A percentile compares a stretch with the other conserved stretches of the same genome.
phyloP scores from a whole-genome alignment of 2,113 vertebrate species.

The Corydoras sp. region DNA sequence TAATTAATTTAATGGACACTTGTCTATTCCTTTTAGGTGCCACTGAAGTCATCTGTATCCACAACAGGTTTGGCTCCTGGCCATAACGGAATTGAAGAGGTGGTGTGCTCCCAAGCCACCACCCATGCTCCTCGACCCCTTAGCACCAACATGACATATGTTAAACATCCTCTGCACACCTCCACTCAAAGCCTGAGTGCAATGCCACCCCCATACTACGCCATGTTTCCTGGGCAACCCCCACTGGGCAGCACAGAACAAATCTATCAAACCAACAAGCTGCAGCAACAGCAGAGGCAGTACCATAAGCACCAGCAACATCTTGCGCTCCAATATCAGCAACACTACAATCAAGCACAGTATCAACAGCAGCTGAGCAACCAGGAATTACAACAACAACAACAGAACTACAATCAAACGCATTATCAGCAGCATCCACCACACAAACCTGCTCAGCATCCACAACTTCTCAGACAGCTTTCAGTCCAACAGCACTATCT shows the following conservation, averaged over 20 bases:
- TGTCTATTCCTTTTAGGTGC: conserved; percentile 48
- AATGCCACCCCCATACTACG: conserved; percentile 63
- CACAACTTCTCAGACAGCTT: conserved; percentile 7
- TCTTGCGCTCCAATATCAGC: conserved; percentile 40
- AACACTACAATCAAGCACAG: conserved; percentile 3
- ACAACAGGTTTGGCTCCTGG: conserved; percentile 26
- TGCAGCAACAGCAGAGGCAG: conserved; percentile 38
- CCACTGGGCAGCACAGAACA: conserved; percentile 50
- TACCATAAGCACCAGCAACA: conserved; percentile 45
- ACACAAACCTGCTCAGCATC: conserved; percentile 12
- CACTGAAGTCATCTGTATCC: conserved; percentile 49
- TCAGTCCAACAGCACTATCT: conserved; percentile 8
- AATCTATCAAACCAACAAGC: conserved; percentile 44
- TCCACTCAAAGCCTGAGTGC: conserved; percentile 72
- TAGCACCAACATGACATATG: conserved; percentile 49
- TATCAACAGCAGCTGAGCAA: conserved; percentile 20
- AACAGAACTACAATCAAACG: conserved; percentile 12
- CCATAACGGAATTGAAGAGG: conserved; percentile 17
- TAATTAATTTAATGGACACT: background rate
- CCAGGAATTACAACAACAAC: conserved; percentile 8
- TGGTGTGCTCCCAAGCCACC: conserved; percentile 1
- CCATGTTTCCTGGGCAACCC: conserved; percentile 67
- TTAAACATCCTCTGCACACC: conserved; percentile 53
- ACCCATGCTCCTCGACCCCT: conserved; percentile 20
- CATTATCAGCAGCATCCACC: conserved; percentile 15